These are phyloP conservation scores for Dipodomys stephensi DNA, from an alignment of 2,113 vertebrate genomes.

Conservation along the genomic window DNA sequence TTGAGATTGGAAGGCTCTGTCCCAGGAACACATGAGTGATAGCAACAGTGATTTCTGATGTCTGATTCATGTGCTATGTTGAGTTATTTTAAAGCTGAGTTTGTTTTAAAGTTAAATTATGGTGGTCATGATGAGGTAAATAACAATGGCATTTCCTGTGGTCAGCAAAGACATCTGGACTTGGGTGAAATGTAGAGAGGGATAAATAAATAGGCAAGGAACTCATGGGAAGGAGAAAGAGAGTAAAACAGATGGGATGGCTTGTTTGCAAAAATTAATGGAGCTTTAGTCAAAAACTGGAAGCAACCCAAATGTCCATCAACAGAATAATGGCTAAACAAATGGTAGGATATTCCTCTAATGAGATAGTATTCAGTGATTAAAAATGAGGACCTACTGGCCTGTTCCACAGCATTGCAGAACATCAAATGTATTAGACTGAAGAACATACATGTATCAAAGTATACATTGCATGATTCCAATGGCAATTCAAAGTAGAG, in stretches of 20 bases:
- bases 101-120: background rate
- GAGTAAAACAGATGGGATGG: background rate
- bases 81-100: background rate
- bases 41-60: background rate
- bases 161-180: background rate
- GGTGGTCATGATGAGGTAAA: background rate
- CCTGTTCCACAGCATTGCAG: background rate
- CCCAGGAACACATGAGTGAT: background rate
- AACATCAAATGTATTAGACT: background rate
- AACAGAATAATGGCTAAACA: background rate
- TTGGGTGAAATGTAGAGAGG: background rate
- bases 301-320: slow-evolving; percentile 32
- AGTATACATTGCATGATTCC: background rate
- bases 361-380: background rate
- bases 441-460: background rate
- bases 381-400: background rate
- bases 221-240: background rate
- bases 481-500: background rate
- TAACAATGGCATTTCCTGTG: background rate
- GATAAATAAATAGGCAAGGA: background rate
- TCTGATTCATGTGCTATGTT: background rate
- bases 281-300: slow-evolving; percentile 10
- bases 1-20: background rate
- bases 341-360: background rate
- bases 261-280: slow-evolving; percentile 59